These are phyloP conservation scores for Aplodontia rufa DNA, from an alignment of 2,113 vertebrate species.

Conservation along the genomic window DNA sequence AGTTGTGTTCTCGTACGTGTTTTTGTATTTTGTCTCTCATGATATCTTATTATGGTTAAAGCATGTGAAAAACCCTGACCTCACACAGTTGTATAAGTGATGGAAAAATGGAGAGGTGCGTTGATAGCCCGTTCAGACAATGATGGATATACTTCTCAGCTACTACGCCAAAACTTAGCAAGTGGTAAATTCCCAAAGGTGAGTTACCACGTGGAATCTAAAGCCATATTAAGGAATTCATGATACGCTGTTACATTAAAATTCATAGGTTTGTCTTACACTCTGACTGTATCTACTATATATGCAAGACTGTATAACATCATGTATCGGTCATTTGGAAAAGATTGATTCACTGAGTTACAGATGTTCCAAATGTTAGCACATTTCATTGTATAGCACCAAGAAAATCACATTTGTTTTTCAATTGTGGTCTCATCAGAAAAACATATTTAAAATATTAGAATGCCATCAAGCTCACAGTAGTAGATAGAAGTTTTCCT, in stretches of 20 bases:
- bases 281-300: neutral
- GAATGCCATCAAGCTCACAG: neutral
- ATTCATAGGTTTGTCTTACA: neutral
- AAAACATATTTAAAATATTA: constrained; percentile 18
- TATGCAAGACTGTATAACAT: neutral
- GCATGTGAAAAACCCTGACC: neutral
- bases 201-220: neutral
- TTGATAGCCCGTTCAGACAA: neutral
- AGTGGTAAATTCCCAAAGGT: neutral
- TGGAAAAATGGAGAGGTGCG: neutral
- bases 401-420: constrained; percentile 29
- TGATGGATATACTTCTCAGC: neutral
- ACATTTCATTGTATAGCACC: neutral
- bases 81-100: neutral
- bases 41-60: neutral
- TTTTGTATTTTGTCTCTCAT: neutral
- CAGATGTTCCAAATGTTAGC: neutral
- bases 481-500: too few species aligned
- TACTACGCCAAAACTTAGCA: neutral
- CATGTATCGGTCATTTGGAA: constrained; percentile 10
- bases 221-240: neutral
- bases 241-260: neutral
- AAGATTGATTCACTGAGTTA: neutral
- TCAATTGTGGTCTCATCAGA: neutral
- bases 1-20: neutral